These are phyloP conservation scores for Parnassius smintheus DNA, from an alignment of 2,888 invertebrate species.

Conservation along the genomic window DNA sequence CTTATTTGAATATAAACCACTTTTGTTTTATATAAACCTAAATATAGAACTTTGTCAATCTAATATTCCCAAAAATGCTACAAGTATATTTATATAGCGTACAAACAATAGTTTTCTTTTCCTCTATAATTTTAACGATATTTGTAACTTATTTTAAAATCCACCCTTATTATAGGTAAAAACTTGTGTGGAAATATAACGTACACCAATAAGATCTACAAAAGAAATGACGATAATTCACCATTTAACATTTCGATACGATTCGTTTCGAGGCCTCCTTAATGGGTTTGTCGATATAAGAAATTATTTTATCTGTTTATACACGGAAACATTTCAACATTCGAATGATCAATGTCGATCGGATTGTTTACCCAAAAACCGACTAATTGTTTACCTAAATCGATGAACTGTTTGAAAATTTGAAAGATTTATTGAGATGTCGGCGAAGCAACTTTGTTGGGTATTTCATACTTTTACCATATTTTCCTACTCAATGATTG, in stretches of 20 bases:
- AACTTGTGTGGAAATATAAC: background rate
- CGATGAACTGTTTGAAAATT: conserved; percentile 16
- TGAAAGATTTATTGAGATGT: conserved; percentile 11
- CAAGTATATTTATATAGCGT: too few species aligned
- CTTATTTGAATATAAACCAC: too few species aligned
- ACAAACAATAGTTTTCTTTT: too few species aligned
- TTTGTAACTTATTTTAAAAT: too few species aligned
- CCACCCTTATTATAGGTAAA: background rate
- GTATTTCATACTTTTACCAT: conserved; percentile 7
- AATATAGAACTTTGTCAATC: too few species aligned
- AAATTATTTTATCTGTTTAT: conserved; percentile 26
- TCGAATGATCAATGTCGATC: conserved; percentile 16
- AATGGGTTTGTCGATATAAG: conserved; percentile 20
- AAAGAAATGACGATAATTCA: conserved; percentile 6
- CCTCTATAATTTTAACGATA: too few species aligned
- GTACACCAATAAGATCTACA: background rate
- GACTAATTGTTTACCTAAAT: conserved; percentile 23
- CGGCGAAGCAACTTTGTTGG: conserved; percentile 9
- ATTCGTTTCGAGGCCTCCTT: conserved; percentile 9
- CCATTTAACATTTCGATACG: conserved; percentile 15
- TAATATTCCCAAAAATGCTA: too few species aligned
- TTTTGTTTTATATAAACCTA: too few species aligned
- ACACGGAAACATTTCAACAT: conserved; percentile 19
- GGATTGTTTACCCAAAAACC: conserved; percentile 22
- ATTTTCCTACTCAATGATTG: background rate